Conservation (phyloP, 2,888 invertebrate species). For the Rhingia campestris region DNA sequence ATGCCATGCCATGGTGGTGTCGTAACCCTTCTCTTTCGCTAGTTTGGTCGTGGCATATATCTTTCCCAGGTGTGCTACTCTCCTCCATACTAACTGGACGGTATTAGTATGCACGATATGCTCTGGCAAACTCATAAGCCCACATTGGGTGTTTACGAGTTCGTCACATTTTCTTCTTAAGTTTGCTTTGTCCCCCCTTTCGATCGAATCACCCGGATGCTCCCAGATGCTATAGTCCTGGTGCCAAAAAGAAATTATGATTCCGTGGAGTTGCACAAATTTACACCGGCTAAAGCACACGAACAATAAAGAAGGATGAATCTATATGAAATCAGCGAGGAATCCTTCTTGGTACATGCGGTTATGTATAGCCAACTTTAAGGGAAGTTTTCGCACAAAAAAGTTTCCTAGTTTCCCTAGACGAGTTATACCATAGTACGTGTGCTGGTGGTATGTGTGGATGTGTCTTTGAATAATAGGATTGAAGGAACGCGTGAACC, state of each 20-base stretch:
- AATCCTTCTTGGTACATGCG: slow-evolving; percentile 1
- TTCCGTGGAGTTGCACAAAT: slow-evolving; percentile 39
- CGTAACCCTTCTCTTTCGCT: slow-evolving; percentile 28
- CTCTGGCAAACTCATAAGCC: slow-evolving; percentile 75
- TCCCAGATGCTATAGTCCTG: slow-evolving; percentile 4
- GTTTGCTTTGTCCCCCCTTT: slow-evolving; percentile 20
- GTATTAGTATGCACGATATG: slow-evolving; percentile 77
- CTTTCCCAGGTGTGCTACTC: slow-evolving; percentile 52
- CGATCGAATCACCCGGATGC: neutral
- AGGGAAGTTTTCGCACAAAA: slow-evolving; percentile 15
- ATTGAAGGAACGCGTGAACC: slow-evolving; percentile 36
- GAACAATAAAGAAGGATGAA: slow-evolving; percentile 1
- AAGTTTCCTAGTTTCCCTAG: slow-evolving; percentile 28
- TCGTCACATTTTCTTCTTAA: slow-evolving; percentile 66
- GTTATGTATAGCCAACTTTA: neutral
- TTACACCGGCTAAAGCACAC: slow-evolving; percentile 2
- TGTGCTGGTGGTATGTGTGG: neutral
- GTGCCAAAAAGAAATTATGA: slow-evolving; percentile 45
- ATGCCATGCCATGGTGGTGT: slow-evolving; percentile 6
- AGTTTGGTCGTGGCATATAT: slow-evolving; percentile 34
- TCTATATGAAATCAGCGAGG: slow-evolving; percentile 28
- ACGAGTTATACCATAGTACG: neutral
- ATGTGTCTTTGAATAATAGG: slow-evolving; percentile 45
- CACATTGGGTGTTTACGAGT: slow-evolving; percentile 78
- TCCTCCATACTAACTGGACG: slow-evolving; percentile 42